Percentiles rank a stretch among this genome's conserved stretches.
Conservation (phyloP, 2,888 invertebrate genomes). For the Caenorhabditis imperialis region DNA sequence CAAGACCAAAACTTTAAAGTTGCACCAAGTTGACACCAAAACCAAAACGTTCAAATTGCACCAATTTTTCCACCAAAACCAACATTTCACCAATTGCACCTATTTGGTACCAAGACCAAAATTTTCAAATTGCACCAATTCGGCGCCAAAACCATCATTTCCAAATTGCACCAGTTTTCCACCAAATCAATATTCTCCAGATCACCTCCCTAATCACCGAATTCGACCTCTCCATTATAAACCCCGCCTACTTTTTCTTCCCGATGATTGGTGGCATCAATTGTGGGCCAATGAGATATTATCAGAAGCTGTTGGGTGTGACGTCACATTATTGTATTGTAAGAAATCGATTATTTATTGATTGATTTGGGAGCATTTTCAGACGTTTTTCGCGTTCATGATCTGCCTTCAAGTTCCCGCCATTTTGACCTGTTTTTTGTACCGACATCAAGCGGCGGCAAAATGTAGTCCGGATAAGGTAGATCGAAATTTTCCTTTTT, state of each 20-base stretch:
- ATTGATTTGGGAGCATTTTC: slow-evolving; percentile 4
- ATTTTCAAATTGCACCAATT: no score
- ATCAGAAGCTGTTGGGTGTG: slow-evolving; percentile 21
- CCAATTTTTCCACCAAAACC: not conserved
- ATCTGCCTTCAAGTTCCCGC: slow-evolving; percentile 45
- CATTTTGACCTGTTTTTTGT: slow-evolving; percentile 32
- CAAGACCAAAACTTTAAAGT: no score
- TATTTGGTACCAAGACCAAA: no score
- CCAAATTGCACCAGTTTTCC: no score
- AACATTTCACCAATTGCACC: no score
- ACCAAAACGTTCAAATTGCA: not conserved
- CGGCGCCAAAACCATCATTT: no score
- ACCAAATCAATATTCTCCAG: no score
- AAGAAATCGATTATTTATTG: slow-evolving; percentile 1
- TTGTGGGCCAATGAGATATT: slow-evolving; percentile 23
- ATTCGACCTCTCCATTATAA: slow-evolving; percentile 35
- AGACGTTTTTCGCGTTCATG: slow-evolving; percentile 37
- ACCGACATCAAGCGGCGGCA: slow-evolving; percentile 29
- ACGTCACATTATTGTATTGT: slow-evolving; percentile 45
- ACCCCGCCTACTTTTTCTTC: slow-evolving; percentile 47
- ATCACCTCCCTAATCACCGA: slow-evolving; percentile 32
- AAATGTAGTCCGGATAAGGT: slow-evolving; percentile 27
- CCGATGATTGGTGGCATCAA: slow-evolving; percentile 50
- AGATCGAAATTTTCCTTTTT: not conserved
- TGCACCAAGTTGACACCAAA: no score